phyloP scores from a whole-genome alignment of 2,888 invertebrate genomes.

The Cryptus viduatorius region DNA sequence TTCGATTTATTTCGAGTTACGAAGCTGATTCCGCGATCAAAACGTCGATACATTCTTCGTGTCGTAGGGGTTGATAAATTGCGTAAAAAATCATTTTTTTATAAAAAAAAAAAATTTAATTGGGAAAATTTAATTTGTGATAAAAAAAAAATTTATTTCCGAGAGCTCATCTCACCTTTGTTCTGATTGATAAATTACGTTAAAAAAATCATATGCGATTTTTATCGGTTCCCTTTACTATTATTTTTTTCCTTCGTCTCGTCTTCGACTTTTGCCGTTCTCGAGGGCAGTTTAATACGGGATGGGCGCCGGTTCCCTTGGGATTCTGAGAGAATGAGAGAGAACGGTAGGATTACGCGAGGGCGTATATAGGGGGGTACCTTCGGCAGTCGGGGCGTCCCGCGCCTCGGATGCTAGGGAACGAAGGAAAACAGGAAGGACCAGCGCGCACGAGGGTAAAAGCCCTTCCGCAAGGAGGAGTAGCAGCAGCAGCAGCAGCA shows the following conservation, averaged over 20 bases:
- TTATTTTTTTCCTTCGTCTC: not conserved
- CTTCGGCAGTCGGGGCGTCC: conserved; percentile 40
- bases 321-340: not conserved
- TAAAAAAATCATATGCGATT: not conserved
- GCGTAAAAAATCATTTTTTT: no score
- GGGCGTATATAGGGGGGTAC: conserved; percentile 19
- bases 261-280: conserved; percentile 20
- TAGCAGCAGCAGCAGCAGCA: conserved; percentile 34
- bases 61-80: no score
- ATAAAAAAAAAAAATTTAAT: no score
- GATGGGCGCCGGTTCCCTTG: conserved; percentile 16
- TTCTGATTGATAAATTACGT: not conserved
- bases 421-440: conserved; percentile 48
- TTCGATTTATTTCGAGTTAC: no score
- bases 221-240: not conserved
- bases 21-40: no score
- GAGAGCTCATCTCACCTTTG: no score
- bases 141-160: no score
- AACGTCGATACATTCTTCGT: no score
- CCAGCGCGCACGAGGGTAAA: conserved; percentile 43
- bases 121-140: no score
- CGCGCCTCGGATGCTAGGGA: conserved; percentile 51
- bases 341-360: conserved; percentile 17
- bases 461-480: conserved; percentile 47
- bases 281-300: not conserved